Evolutionary conservation across 2,888 invertebrate species (phyloP), one percentile per base, ranked within the genome.

Genomic region (Steinernema hermaphroditum): DNA sequence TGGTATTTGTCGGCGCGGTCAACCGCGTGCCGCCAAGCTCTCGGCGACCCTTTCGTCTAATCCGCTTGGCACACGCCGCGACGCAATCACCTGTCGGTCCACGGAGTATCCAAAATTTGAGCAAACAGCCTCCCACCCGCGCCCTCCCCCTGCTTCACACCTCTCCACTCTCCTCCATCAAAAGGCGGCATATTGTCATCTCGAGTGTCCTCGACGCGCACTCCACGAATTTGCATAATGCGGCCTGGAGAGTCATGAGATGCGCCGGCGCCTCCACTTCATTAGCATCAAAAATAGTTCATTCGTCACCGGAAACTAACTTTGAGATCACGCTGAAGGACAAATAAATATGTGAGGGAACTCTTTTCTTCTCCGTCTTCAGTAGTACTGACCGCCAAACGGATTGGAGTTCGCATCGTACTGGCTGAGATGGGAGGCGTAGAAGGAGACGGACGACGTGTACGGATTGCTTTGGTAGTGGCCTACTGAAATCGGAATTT

Each of bases 61-160:
- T 62, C 62, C 62, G 62, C 29, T 62, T 62, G 62, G 62, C 62
- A 62, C 62, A 62, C 62, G 62, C 32, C 62, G 27, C 62, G 62
- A 62, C 62, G 62, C 62, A 62, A 62, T 62, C 62, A 62, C 62
- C 62, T 62, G 32, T 62, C 62, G 62, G 9, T 46, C 16, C 46
- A n/a, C 6, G 32, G 62, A 62, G 62, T 62, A 62, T 62, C 62
- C 62, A 62, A 62, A 62, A 62, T 62, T 9, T 62, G 62, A 29
- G 32, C 32, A 62, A 62, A 62, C 62, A 62, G 16, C 32, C 19
- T 14, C 46, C 16, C 8, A 41, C 41, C 46, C 19, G 32, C 16
- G 62, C 27, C 32, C 62, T 32, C 27, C 24, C 24, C 24, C 54
- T 54, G 62, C 62, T 62, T 62, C 62, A 62, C 62, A 62, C 62